Conservation (phyloP, 2,888 invertebrate genomes). For the Coecobrya sp. region DNA sequence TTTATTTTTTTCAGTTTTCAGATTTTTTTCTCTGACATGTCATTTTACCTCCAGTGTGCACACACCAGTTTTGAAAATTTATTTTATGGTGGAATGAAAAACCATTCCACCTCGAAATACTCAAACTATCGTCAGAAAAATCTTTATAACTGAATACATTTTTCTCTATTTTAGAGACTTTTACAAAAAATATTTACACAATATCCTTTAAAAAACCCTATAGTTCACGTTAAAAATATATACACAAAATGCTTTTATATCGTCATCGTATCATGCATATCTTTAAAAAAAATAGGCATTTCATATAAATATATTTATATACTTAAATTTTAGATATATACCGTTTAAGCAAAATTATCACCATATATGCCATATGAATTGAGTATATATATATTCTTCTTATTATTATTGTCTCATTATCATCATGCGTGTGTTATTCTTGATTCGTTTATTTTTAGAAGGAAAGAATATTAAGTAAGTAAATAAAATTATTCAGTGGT, state of each 20-base stretch:
- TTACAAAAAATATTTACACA: not conserved
- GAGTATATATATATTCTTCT: not conserved
- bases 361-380: not conserved
- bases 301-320: not conserved
- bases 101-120: not conserved
- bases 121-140: too few species aligned
- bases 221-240: not conserved
- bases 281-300: too few species aligned
- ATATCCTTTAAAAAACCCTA: not conserved
- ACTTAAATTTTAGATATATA: not conserved
- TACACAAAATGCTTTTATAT: not conserved
- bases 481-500: slow-evolving; percentile 18
- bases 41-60: slow-evolving; percentile 20
- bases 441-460: slow-evolving; percentile 28
- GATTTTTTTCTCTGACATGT: not conserved
- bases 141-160: not conserved
- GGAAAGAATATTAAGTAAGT: slow-evolving; percentile 15
- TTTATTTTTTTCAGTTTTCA: not conserved
- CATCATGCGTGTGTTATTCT: slow-evolving; percentile 20
- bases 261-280: not conserved
- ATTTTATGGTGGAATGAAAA: not conserved
- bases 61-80: not conserved
- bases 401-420: not conserved
- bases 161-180: not conserved
- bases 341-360: not conserved